Evolutionary conservation across 2,888 invertebrate species (phyloP), one percentile per base, ranked within the genome.

Genomic region (Dermolepida albohirtum): DNA sequence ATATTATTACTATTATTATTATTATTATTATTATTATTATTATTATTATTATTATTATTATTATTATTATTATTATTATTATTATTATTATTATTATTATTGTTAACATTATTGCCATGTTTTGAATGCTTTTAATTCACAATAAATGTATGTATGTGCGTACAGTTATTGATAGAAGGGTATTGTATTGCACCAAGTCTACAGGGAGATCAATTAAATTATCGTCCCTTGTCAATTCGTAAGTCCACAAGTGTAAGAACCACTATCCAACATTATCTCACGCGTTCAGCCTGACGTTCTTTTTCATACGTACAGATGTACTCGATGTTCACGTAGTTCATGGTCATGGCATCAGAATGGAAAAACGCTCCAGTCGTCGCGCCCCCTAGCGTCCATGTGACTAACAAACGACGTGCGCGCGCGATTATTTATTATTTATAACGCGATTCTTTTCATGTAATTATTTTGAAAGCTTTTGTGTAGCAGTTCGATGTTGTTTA

Each of bases 381-480:
- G 64, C 68, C 68, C 68, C 54, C 68, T 64, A 68, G 43, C 64
- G 55, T 47, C 55, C 57, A 50, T 66, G 55, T 59, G 66, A 66
- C 66, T 66, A 66, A 66, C 66, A 66, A 66, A 14, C 47, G 59
- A 43, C 50, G 40, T n/a, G n/a, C 11, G 64, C 17, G 40, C 71
- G 70, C 68, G 71, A 72, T 75, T 70, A 75, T 75, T 73, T 75
- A 75, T 75, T 75, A 75, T 75, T 74, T 73, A 75, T 69, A 71
- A 71, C 71, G 72, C 70, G 71, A 73, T 73, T 74, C 73, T 69
- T 69, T 71, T 71, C 70, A 71, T 72, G 72, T 75, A 75, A 75
- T 75, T 75, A 75, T 75, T 74, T 73, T 75, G 74, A 75, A 74
- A 75, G 75, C 75, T 73, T 73, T 71, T 72, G 72, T 73, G 72